Evolutionary conservation across 2,888 invertebrate species (phyloP), one percentile per base, ranked within the genome.

Genomic region (Acanthopleura granulata): DNA sequence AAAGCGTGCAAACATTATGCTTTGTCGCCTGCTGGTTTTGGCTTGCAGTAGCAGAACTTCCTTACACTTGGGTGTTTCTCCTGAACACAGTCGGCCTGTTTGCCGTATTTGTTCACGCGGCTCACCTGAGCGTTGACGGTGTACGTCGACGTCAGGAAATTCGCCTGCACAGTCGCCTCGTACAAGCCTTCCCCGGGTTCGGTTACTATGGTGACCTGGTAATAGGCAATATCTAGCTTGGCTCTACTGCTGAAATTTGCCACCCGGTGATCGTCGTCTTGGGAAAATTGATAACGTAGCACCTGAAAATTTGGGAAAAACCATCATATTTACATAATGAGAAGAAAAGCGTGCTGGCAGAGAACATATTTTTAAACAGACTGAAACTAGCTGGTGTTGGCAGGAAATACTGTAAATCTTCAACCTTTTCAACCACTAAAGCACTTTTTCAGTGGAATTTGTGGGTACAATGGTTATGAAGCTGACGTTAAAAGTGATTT

Each of bases 71-170:
- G 87, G 73, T 82, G 81, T 11, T 76, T 80, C 16, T 82, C 79
- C 72, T 82, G 77, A 14, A 87, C 77, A 78, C 88, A 88, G 1
- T 80, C 74, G 51, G 88, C 82, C 76, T 87, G 85, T 69, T 80
- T 79, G 15, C 87, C 86, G 75, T 88, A 88, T 40, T 74, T 75
- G 74, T 85, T 83, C 15, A 88, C 76, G 22, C 88, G 79, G 75
- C 88, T 88, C 25, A 88, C 80, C 4, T 82, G 84, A 22, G 78
- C 75, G 69, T 72, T 61, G 18, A 75, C 72, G 25, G 70, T 69
- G 72, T 77, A 79, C 14, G 66, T 75, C 30, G 77, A 62, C 29
- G 78, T 74, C 27, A 76, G 76, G 66, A 82, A 77, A 49, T 78
- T 76, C 0, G 79, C 83, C 40, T 83, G 79, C 6, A 87, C 81